phyloP scores from a whole-genome alignment of 2,113 vertebrate species.

The Xenus cinereus region DNA sequence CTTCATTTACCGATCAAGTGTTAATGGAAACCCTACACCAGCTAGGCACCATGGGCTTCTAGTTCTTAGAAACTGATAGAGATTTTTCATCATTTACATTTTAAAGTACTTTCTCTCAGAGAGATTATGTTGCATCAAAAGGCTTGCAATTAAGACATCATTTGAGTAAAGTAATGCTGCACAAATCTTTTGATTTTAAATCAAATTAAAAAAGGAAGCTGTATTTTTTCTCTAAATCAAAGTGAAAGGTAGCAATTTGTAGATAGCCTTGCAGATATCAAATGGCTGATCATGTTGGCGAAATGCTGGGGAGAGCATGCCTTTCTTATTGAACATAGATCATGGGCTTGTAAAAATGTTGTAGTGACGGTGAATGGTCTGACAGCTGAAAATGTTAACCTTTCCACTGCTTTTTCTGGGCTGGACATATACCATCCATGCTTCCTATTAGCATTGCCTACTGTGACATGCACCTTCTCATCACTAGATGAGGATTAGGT shows the following conservation, averaged over 20 bases:
- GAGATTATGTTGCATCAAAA: constrained; percentile 27
- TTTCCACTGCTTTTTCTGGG: background rate
- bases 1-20: constrained; percentile 1
- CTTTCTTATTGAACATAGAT: background rate
- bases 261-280: background rate
- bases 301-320: background rate
- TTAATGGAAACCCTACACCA: background rate
- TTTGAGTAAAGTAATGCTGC: background rate
- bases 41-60: background rate
- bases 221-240: background rate
- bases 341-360: background rate
- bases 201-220: background rate
- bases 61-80: background rate
- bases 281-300: background rate
- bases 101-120: constrained; percentile 5
- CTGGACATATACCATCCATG: accelerated
- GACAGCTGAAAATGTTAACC: background rate
- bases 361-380: background rate
- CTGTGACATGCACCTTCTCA: background rate
- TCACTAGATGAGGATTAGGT: background rate
- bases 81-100: constrained; percentile 24
- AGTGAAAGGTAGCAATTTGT: background rate
- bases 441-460: background rate
- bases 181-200: background rate
- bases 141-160: constrained; percentile 1